Evolutionary conservation across 2,888 invertebrate species (phyloP).

Genomic region (Clistopyga incitator): DNA sequence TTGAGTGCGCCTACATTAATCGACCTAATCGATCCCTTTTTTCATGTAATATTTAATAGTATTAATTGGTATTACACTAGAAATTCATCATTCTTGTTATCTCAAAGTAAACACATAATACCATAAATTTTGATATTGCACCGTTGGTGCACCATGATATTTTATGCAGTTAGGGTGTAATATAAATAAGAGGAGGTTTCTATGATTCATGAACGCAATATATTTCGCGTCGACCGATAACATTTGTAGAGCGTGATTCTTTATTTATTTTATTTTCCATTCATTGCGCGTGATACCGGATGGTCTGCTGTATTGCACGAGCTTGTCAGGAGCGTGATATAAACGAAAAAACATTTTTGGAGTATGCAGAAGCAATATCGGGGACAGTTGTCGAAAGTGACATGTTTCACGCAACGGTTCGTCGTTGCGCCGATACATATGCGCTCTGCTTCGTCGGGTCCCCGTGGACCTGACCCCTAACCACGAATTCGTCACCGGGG

Average conservation of each 20-base stretch:
- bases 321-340: slow-evolving; percentile 16
- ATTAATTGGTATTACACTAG: neutral
- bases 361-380: slow-evolving; percentile 24
- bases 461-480: slow-evolving; percentile 44
- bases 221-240: slow-evolving; percentile 20
- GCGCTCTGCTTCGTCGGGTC: neutral
- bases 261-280: neutral
- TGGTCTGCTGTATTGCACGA: slow-evolving; percentile 1
- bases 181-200: neutral
- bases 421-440: neutral
- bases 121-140: neutral
- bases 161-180: neutral
- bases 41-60: neutral
- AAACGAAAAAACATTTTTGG: slow-evolving; percentile 33
- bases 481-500: slow-evolving; percentile 33
- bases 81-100: neutral
- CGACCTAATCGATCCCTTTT: too few species aligned
- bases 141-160: neutral
- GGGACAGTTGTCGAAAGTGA: slow-evolving; percentile 16
- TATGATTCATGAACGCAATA: slow-evolving; percentile 14
- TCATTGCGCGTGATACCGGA: neutral
- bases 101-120: neutral
- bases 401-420: slow-evolving; percentile 12
- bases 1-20: too few species aligned
- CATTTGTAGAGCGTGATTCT: neutral